Conservation (phyloP, 2,888 invertebrate species). For the Callosobruchus maculatus region DNA sequence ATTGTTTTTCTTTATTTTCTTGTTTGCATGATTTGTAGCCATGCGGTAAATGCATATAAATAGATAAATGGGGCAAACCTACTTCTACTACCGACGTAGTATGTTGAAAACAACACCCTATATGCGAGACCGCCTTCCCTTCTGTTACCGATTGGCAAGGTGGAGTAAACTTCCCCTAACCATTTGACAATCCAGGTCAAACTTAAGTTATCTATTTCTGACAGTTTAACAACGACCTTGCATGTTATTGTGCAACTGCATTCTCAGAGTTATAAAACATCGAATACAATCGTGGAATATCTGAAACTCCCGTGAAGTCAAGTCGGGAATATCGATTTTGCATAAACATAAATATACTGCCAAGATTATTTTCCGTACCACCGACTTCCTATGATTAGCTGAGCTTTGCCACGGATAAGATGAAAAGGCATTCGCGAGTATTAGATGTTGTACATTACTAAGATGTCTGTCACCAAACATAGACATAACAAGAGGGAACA, state of each 20-base stretch:
- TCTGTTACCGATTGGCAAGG: neutral
- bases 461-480: no score
- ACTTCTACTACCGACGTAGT: no score
- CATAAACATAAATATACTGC: neutral
- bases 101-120: no score
- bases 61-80: no score
- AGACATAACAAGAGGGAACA: no score
- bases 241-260: constrained; percentile 2
- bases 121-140: no score
- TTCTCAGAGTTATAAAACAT: neutral
- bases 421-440: neutral
- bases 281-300: neutral
- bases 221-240: constrained; percentile 3
- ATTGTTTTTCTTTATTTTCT: no score
- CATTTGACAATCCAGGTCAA: constrained; percentile 2
- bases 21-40: no score
- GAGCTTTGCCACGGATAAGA: neutral
- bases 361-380: neutral
- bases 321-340: neutral
- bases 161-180: neutral
- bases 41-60: no score
- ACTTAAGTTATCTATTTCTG: constrained; percentile 1
- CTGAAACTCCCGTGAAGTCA: neutral
- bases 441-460: neutral
- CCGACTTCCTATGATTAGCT: neutral